A percentile compares a stretch with the other conserved stretches of the same genome.
Evolutionary conservation across 2,888 invertebrate genomes (phyloP).

Genomic region (Mantis religiosa): DNA sequence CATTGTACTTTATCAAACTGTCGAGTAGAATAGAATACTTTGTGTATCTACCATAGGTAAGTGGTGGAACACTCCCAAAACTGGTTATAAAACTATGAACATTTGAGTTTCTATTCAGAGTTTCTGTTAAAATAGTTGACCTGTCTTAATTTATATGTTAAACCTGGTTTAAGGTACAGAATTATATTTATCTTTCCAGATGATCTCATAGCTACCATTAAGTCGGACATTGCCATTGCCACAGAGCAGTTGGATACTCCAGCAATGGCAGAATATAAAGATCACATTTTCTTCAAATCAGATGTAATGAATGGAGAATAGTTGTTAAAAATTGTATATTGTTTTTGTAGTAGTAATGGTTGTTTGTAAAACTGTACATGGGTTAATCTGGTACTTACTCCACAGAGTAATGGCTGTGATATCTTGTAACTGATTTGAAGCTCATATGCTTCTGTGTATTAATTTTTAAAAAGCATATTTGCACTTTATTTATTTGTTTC

Average conservation of each 20-base stretch:
- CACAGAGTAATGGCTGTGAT: neutral
- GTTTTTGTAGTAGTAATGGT: neutral
- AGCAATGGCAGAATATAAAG: conserved; percentile 49
- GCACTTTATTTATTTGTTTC: too few relatives aligned
- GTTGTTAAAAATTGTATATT: neutral
- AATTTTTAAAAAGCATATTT: too few relatives aligned
- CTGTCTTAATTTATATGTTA: too few relatives aligned
- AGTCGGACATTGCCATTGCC: conserved; percentile 72
- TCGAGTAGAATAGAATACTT: too few relatives aligned
- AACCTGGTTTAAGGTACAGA: too few relatives aligned
- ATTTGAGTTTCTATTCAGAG: too few relatives aligned
- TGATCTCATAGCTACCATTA: conserved; percentile 71
- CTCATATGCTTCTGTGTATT: neutral
- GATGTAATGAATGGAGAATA: neutral
- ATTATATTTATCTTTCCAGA: conserved; percentile 48
- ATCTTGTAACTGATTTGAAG: neutral
- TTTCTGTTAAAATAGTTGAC: too few relatives aligned
- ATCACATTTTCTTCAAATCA: conserved; percentile 51
- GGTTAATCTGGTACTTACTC: neutral
- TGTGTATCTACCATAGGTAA: too few relatives aligned
- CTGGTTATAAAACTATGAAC: too few relatives aligned
- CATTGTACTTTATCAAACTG: too few relatives aligned
- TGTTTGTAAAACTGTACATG: neutral
- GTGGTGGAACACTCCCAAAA: too few relatives aligned
- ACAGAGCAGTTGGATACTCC: conserved; percentile 56